Conservation (phyloP, 2,113 vertebrate genomes). For the Nanorana parkeri region DNA sequence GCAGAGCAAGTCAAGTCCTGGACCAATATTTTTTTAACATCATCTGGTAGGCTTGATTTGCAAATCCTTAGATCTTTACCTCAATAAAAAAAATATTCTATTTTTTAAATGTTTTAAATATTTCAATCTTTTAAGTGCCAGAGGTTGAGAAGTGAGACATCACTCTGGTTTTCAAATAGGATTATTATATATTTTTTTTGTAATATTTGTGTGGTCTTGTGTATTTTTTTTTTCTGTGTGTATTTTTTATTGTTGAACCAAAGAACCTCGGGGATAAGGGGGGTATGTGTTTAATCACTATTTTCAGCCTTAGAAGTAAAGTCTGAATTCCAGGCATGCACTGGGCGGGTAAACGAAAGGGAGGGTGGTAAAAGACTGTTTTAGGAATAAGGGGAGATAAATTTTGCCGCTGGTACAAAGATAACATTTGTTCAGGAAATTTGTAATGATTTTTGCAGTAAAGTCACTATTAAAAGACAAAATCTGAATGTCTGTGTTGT, state of each 20-base stretch:
- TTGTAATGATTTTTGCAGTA: conserved; percentile 56
- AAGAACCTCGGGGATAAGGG: conserved; percentile 52
- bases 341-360: conserved; percentile 20
- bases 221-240: conserved; percentile 51
- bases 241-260: conserved; percentile 58
- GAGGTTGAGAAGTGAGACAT: conserved; percentile 13
- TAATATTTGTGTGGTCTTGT: conserved; percentile 59
- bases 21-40: conserved; percentile 5
- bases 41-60: conserved; percentile 28
- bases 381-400: not conserved
- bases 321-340: conserved; percentile 53
- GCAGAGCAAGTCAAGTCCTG: not conserved
- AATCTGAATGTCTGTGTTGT: conserved; percentile 17
- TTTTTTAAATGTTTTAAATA: conserved; percentile 50
- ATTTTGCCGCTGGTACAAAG: conserved; percentile 51
- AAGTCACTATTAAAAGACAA: conserved; percentile 53
- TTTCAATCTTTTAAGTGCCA: conserved; percentile 39
- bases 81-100: conserved; percentile 47
- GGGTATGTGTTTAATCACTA: conserved; percentile 56
- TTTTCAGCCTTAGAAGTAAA: conserved; percentile 57
- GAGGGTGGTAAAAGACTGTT: not conserved
- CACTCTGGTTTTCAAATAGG: conserved; percentile 46
- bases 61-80: conserved; percentile 37
- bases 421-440: conserved; percentile 55
- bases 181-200: conserved; percentile 28